phyloP scores from a whole-genome alignment of 2,888 invertebrate genomes.

The Patella caerulea region DNA sequence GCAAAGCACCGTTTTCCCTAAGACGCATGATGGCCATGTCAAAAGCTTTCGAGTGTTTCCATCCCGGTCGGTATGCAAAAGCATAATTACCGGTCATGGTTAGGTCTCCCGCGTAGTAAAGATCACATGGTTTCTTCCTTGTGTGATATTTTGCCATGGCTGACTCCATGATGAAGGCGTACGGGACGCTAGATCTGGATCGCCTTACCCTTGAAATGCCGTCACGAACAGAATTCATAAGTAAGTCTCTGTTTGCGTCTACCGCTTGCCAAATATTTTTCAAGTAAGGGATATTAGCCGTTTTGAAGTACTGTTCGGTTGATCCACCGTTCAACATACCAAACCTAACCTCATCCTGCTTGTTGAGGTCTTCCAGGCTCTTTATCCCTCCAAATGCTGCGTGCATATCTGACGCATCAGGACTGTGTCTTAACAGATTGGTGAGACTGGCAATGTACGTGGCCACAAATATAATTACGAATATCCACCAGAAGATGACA shows the following conservation, averaged over 20 bases:
- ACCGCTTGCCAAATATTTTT: constrained; percentile 27
- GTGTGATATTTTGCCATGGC: constrained; percentile 52
- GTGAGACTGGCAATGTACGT: constrained; percentile 59
- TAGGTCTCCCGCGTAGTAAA: constrained; percentile 51
- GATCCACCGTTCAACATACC: constrained; percentile 45
- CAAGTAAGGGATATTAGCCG: constrained; percentile 33
- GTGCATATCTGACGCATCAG: constrained; percentile 23
- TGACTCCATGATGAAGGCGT: constrained; percentile 60
- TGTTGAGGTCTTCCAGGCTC: constrained; percentile 47
- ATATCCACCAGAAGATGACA: constrained; percentile 59
- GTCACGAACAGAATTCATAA: constrained; percentile 29
- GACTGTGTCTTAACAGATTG: constrained; percentile 49
- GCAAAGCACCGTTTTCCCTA: constrained; percentile 44
- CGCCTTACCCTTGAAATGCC: constrained; percentile 44
- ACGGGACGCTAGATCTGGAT: constrained; percentile 33
- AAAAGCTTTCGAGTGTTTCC: constrained; percentile 31
- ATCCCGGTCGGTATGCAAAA: constrained; percentile 43
- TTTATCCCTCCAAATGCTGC: background rate
- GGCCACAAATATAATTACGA: constrained; percentile 51
- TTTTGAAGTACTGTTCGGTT: constrained; percentile 42
- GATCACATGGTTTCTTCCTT: constrained; percentile 52
- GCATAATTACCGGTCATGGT: constrained; percentile 42
- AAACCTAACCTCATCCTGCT: constrained; percentile 41
- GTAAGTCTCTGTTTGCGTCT: constrained; percentile 16
- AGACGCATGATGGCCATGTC: constrained; percentile 43